Base-by-base conservation (phyloP, 1,140 invertebrate species). In the Zeugodacus cucurbitae region DNA sequence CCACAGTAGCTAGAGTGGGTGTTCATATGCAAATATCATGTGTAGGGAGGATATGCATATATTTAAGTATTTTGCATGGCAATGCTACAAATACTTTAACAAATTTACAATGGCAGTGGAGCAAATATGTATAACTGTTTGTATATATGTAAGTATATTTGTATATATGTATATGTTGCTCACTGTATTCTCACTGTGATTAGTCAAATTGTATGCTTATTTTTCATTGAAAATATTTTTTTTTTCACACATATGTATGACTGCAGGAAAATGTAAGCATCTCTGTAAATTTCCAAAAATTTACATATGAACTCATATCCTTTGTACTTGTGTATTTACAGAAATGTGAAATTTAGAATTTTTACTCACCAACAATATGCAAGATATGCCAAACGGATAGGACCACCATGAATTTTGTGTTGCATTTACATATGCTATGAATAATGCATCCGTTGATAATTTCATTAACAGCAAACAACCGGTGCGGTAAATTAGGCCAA, bases 351-450 rank as follows among this genome's bases (percentile, higher is more conserved):
- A 29, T 64, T 26, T 64, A 54, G 6, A 7, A 82, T 54, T 48
- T 82, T 41, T 62, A 94, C 94, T 95, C 93, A 96, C 95, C 93
- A 96, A 90, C 88, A 95, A 91, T 88, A 94, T 94, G 89, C 95
- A 94, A 86, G 94, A 92, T 86, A 95, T 94, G 88, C 95, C 94
- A 88, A 96, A 95, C 88, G 95, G 91, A 90, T 96, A 95, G 90
- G 95, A 94, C 91, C 94, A 95, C 89, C 94, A 94, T 89, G 94
- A 93, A 89, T 94, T 88, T 78, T 93, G 93, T 78, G 90, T 88
- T 87, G 94, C 94, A 94, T 96, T 96, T 90, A 95, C 94, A 91
- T 95, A 95, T 89, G 95, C 94, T 87, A 96, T 94, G 89, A 95
- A 95, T 87, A 95, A 94, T 58, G 94, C 93, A 89, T 95, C 94